Base-by-base conservation (phyloP, 2,797 vertebrate genomes). In the Enteromius afrohamiltoni region DNA sequence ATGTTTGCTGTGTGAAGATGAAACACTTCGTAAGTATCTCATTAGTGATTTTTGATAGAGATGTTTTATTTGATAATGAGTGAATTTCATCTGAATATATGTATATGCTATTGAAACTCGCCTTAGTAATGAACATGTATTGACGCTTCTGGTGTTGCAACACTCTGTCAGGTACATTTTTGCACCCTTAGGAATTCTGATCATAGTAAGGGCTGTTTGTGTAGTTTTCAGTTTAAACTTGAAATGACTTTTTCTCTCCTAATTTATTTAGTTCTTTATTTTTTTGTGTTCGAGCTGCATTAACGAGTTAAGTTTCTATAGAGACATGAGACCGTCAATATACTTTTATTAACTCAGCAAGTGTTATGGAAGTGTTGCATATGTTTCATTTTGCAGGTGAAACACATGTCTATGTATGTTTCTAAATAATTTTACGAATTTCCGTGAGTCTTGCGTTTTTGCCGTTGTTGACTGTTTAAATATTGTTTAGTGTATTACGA, bases 161-260 rank as follows among this genome's bases (percentile, higher is more conserved):
- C 71, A 34, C 19, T 21, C 45, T 74, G 71, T 53, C 49, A n/a
- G 49, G 49, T 37, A 74, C 10, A 3, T 74, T 78, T 49, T 13
- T 34, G 19, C 16, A 14, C 42, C 16, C 2, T 40, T 68, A 26
- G 67, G 21, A 62, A 13, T 58, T 45, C 9, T 21, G 26, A 47
- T 53, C 19, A 34, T 58, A 75, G 73, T 3, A 60, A 42, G 77
- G 64, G 78, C 78, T 42, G 78, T 58, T 29, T 70, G 49, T 70
- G 65, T 29, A 69, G 49, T 9, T 80, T 80, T 80, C n/a, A 42
- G 34, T 29, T 80, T 42, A 7, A 40, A 23, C 29, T 51, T 2
- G 13, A 67, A 79, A 37, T 79, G 10, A 23, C 34, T 58, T 65
- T 31, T 6, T 1, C 10, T 3, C 16, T 31, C 7, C 7, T 40